Percentiles rank a stretch among this genome's conserved stretches.
These are phyloP conservation scores for Bufo gargarizans DNA, from an alignment of 2,113 vertebrate species.

Conservation along the genomic window DNA sequence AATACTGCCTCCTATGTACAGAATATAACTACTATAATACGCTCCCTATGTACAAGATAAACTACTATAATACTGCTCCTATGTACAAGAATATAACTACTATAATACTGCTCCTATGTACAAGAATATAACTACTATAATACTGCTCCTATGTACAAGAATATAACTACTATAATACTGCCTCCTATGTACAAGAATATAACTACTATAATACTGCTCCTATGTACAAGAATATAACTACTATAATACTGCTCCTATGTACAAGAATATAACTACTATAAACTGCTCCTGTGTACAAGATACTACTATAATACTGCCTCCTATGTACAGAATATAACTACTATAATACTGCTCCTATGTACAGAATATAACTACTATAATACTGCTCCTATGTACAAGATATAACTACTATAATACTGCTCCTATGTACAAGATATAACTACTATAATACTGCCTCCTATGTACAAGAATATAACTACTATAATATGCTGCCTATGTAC, in stretches of 20 bases:
- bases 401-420: slow-evolving; percentile 8
- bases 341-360: slow-evolving; percentile 5
- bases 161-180: slow-evolving; percentile 15
- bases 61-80: slow-evolving; percentile 11
- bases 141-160: slow-evolving; percentile 2
- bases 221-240: slow-evolving; percentile 10
- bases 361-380: slow-evolving; percentile 23
- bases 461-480: neutral
- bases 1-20: slow-evolving; percentile 3
- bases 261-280: slow-evolving; percentile 8
- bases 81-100: slow-evolving; percentile 4
- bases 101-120: neutral
- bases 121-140: slow-evolving; percentile 17
- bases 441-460: neutral
- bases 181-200: neutral
- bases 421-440: slow-evolving; percentile 3
- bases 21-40: slow-evolving; percentile 13
- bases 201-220: slow-evolving; percentile 3
- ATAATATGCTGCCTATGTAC: neutral
- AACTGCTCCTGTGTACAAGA: neutral
- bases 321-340: slow-evolving; percentile 16
- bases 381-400: slow-evolving; percentile 5
- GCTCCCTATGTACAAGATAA: neutral
- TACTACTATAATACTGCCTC: neutral
- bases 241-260: slow-evolving; percentile 11